These are phyloP conservation scores for Anguilla marmorata DNA, from an alignment of 2,797 vertebrate genomes.

Conservation along the genomic window DNA sequence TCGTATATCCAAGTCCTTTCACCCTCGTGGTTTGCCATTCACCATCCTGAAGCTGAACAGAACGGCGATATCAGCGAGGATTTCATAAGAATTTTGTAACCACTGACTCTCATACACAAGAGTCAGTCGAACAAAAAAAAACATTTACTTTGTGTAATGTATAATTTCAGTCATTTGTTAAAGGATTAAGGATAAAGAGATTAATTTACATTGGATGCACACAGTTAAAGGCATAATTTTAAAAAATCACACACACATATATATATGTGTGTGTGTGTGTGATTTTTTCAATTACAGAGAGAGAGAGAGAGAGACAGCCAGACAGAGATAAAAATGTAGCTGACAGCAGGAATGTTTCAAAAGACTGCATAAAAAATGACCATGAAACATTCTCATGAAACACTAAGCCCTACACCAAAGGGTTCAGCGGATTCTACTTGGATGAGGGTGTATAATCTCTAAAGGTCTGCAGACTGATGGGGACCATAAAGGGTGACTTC, in stretches of 20 bases:
- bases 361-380: not conserved
- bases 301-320: no score
- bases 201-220: not conserved
- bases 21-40: not conserved
- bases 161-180: not conserved
- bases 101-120: not conserved
- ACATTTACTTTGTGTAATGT: not conserved
- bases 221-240: not conserved
- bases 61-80: not conserved
- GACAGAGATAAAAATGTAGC: not conserved
- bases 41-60: not conserved
- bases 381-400: not conserved
- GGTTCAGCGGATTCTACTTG: not conserved
- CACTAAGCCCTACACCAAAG: not conserved
- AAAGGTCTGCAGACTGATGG: not conserved
- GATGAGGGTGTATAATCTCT: not conserved
- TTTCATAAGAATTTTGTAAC: not conserved
- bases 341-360: not conserved
- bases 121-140: not conserved
- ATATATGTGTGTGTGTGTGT: not conserved
- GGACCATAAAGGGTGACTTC: not conserved
- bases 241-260: not conserved
- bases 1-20: not conserved
- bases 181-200: not conserved
- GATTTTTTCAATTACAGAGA: no score